phyloP scores from a whole-genome alignment of 2,888 invertebrate species.

The Drosophila cognata region DNA sequence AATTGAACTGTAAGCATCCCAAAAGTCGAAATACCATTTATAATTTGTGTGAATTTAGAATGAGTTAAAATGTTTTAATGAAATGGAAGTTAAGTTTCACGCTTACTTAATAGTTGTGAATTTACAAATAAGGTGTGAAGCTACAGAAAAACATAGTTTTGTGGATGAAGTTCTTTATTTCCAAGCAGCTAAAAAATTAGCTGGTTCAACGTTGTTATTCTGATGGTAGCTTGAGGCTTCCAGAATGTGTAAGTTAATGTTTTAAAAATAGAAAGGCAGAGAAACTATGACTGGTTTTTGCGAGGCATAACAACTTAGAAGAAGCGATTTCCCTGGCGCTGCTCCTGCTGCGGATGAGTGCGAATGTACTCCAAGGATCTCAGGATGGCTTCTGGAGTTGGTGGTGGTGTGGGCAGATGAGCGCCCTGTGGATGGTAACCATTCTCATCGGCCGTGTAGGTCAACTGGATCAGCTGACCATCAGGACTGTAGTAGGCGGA shows the following conservation, averaged over 20 bases:
- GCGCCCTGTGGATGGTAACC: conserved; percentile 86
- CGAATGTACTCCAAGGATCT: conserved; percentile 82
- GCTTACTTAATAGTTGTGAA: background rate
- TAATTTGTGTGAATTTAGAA: background rate
- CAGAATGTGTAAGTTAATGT: conserved; percentile 23
- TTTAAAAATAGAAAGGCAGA: conserved; percentile 17
- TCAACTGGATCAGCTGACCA: conserved; percentile 84
- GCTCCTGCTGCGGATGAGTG: conserved; percentile 82
- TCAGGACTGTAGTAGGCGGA: conserved; percentile 86
- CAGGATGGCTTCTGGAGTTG: conserved; percentile 81
- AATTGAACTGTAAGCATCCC: background rate
- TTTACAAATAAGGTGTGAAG: background rate
- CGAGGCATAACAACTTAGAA: conserved; percentile 28
- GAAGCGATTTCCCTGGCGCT: conserved; percentile 53
- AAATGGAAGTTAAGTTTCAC: background rate
- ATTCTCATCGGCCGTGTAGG: conserved; percentile 87
- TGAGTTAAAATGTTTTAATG: background rate
- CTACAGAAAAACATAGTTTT: background rate
- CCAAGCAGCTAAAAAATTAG: conserved; percentile 47
- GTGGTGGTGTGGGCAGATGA: conserved; percentile 84
- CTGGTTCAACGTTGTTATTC: conserved; percentile 19
- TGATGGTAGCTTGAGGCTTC: conserved; percentile 2
- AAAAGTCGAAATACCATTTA: background rate
- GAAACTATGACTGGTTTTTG: background rate
- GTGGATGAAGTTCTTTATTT: conserved; percentile 35